These are phyloP conservation scores for Pogonomyrmex barbatus DNA, from an alignment of 1,140 invertebrate genomes.

Conservation along the genomic window DNA sequence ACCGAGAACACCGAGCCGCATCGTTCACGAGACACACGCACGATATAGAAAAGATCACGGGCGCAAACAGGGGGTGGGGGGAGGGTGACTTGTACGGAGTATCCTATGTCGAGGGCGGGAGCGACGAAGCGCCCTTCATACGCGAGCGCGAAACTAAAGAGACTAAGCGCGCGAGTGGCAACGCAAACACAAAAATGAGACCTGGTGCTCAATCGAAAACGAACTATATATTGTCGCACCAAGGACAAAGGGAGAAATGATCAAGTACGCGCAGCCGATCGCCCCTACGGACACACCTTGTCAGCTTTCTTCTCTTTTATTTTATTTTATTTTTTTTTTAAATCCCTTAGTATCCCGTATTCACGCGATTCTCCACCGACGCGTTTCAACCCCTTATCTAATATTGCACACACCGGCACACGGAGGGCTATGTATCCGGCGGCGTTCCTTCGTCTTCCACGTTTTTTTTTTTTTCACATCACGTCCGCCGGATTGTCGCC, in stretches of 20 bases:
- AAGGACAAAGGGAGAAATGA: slow-evolving; percentile 30
- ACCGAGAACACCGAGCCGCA: not conserved
- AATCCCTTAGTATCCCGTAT: slow-evolving; percentile 77
- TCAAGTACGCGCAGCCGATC: slow-evolving; percentile 55
- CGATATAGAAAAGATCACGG: slow-evolving; percentile 27
- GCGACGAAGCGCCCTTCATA: not conserved
- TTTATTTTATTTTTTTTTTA: not conserved
- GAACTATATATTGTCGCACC: slow-evolving; percentile 25
- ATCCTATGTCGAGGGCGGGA: not conserved
- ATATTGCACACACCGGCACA: slow-evolving; percentile 86
- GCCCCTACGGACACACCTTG: slow-evolving; percentile 26
- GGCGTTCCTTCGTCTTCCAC: not conserved
- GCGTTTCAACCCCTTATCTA: slow-evolving; percentile 75
- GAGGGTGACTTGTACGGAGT: not conserved
- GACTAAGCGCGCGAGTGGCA: slow-evolving; percentile 34
- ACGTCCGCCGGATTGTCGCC: slow-evolving; percentile 59
- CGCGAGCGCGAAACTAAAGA: slow-evolving; percentile 21
- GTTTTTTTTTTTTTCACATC: not conserved
- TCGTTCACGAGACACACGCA: slow-evolving; percentile 30
- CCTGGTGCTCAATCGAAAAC: slow-evolving; percentile 45
- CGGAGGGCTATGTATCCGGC: slow-evolving; percentile 26
- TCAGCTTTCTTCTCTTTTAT: slow-evolving; percentile 54
- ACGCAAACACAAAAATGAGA: slow-evolving; percentile 37
- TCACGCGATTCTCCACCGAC: slow-evolving; percentile 64
- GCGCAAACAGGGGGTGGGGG: not conserved